Evolutionary conservation across 2,113 vertebrate species (phyloP).

Genomic region (Micromys minutus): DNA sequence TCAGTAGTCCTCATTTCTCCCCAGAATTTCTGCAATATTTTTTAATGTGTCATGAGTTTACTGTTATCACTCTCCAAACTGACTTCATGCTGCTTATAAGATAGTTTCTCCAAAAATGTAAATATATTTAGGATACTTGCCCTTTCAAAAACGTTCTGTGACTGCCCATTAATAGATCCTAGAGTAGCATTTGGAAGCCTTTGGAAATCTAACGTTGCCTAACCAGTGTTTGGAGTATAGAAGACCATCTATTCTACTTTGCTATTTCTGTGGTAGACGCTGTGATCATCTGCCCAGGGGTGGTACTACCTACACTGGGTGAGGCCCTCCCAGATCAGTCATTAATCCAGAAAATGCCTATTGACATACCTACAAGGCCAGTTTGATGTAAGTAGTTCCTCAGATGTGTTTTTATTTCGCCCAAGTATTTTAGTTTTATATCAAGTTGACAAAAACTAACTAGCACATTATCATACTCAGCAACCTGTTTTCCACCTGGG

Average conservation of each 20-base stretch:
- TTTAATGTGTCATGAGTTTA: not conserved
- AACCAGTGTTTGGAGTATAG: not conserved
- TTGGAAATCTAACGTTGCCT: not conserved
- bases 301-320: not conserved
- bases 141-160: conserved; percentile 38
- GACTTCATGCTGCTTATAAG: not conserved
- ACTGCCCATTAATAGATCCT: not conserved
- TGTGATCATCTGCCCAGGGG: not conserved
- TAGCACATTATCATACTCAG: not conserved
- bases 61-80: not conserved
- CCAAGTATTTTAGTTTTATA: not conserved
- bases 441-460: not conserved
- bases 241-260: not conserved
- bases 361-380: not conserved
- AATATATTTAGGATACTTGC: not conserved
- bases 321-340: not conserved
- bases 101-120: conserved; percentile 2
- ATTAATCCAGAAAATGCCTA: not conserved
- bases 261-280: not conserved
- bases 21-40: not conserved
- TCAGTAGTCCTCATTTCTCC: not conserved
- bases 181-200: not conserved
- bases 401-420: not conserved
- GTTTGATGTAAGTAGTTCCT: not conserved
- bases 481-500: not conserved